phyloP scores from a whole-genome alignment of 2,888 invertebrate genomes.

The Capitulum mitella region DNA sequence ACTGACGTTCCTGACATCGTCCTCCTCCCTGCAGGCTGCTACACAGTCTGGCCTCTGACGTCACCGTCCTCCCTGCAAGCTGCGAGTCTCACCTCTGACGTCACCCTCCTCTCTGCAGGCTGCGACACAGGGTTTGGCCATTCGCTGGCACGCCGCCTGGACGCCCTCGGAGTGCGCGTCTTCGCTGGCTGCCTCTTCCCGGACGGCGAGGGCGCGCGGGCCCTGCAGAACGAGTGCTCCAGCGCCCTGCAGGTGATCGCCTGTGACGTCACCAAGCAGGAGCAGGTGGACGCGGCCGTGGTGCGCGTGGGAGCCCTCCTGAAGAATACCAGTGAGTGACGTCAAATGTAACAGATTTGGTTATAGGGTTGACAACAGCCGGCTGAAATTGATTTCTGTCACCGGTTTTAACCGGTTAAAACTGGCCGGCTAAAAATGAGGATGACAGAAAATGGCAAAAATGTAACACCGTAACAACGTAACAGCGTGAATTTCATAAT shows the following conservation, averaged over 20 bases:
- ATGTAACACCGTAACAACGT: too few species aligned
- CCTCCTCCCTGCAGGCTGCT: constrained; percentile 37
- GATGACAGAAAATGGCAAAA: too few species aligned
- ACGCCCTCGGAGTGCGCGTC: constrained; percentile 38
- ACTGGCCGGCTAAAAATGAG: too few species aligned
- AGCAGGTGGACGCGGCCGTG: constrained; percentile 37
- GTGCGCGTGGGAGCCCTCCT: constrained; percentile 35
- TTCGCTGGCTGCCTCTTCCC: constrained; percentile 44
- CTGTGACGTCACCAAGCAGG: constrained; percentile 45
- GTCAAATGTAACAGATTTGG: too few species aligned
- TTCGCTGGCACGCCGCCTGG: neutral
- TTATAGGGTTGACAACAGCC: too few species aligned
- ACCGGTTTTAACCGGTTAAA: too few species aligned
- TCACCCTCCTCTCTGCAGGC: constrained; percentile 33
- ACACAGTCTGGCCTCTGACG: constrained; percentile 33
- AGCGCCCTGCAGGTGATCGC: constrained; percentile 42
- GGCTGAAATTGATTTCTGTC: too few species aligned
- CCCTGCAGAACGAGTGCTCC: constrained; percentile 38
- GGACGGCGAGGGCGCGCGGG: constrained; percentile 40
- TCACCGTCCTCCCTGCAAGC: too few species aligned
- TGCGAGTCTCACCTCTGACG: too few species aligned
- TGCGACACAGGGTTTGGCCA: constrained; percentile 37
- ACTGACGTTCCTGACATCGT: too few species aligned
- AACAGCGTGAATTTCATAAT: too few species aligned
- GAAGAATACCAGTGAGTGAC: neutral